These are phyloP conservation scores for Neopelma chrysocephalum DNA, from an alignment of 2,797 vertebrate genomes.

Conservation along the genomic window DNA sequence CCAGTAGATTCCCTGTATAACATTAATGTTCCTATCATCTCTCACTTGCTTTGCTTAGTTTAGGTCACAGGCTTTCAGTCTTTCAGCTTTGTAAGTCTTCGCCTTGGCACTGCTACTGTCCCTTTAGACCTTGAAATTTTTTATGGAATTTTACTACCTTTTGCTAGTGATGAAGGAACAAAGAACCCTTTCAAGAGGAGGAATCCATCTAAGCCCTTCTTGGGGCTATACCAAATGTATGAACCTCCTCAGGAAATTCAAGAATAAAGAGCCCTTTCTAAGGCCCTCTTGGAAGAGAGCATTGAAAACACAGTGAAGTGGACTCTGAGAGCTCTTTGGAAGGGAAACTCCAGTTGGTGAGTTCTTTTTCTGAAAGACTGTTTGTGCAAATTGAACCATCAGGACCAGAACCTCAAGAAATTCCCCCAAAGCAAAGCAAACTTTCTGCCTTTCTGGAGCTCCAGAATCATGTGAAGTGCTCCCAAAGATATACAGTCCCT, in stretches of 20 bases:
- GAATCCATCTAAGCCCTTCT: neutral
- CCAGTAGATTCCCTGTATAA: neutral
- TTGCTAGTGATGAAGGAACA: slow-evolving; percentile 3
- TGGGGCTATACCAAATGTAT: neutral
- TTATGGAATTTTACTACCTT: neutral
- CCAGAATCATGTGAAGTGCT: neutral
- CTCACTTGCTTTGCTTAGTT: neutral
- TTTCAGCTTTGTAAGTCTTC: neutral
- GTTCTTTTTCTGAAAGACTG: neutral
- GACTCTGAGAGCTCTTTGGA: neutral
- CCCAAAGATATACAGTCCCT: neutral
- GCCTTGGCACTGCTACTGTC: neutral
- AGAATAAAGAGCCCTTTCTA: slow-evolving; percentile 35
- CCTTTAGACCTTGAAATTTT: neutral
- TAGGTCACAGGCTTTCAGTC: neutral
- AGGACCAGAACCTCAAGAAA: neutral
- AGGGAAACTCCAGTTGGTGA: neutral
- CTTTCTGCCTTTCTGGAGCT: neutral
- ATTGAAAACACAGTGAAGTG: neutral
- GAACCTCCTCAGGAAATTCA: slow-evolving; percentile 5
- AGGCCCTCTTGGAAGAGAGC: neutral
- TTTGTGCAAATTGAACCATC: neutral
- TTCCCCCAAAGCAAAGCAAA: neutral
- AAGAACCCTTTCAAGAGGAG: neutral
- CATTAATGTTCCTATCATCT: neutral